Conservation (phyloP, 2,113 vertebrate genomes). For the Hemiprocne comata region DNA sequence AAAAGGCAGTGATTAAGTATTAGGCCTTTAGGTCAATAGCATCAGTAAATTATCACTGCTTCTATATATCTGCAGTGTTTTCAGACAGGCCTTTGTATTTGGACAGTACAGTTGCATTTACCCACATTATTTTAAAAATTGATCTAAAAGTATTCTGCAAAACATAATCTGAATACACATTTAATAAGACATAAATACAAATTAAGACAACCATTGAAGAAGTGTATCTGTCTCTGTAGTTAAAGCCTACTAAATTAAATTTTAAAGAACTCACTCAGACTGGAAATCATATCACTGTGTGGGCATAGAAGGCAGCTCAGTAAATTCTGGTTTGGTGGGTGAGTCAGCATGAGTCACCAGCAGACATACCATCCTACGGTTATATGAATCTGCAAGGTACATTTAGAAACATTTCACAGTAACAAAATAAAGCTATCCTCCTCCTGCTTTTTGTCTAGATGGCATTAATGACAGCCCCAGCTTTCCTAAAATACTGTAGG, state of each 20-base stretch:
- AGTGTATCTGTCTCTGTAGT: slow-evolving; percentile 38
- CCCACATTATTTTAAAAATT: background rate
- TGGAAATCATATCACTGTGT: slow-evolving; percentile 65
- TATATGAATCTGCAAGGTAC: slow-evolving; percentile 44
- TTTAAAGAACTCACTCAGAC: slow-evolving; percentile 57
- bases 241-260: slow-evolving; percentile 60
- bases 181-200: slow-evolving; percentile 45
- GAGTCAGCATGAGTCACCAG: slow-evolving; percentile 71
- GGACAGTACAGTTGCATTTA: slow-evolving; percentile 1
- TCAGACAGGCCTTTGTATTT: background rate
- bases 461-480: background rate
- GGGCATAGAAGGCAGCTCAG: slow-evolving; percentile 43
- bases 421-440: slow-evolving; percentile 52
- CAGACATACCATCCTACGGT: slow-evolving; percentile 47
- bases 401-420: slow-evolving; percentile 58
- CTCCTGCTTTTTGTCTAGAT: slow-evolving; percentile 57
- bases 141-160: slow-evolving; percentile 33
- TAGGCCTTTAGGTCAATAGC: background rate
- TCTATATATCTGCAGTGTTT: background rate
- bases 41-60: background rate
- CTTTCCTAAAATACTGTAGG: slow-evolving; percentile 24
- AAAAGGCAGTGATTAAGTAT: background rate
- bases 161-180: slow-evolving; percentile 24
- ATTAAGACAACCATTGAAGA: slow-evolving; percentile 26
- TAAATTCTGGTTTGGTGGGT: slow-evolving; percentile 46